Base-by-base conservation (phyloP, 2,797 vertebrate genomes). In the Sternarchorhynchus goeldii region DNA sequence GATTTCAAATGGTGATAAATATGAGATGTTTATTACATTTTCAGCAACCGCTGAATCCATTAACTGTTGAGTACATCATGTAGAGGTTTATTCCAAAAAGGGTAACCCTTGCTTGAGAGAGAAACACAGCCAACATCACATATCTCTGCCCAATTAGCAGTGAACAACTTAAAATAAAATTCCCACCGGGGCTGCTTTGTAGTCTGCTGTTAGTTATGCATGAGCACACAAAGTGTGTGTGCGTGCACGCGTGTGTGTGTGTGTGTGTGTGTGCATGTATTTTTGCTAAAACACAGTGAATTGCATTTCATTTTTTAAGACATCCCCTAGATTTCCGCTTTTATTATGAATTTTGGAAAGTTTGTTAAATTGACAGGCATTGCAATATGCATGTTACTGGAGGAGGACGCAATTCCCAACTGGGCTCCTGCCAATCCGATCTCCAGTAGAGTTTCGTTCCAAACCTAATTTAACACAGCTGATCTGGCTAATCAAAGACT, bases 211-310 rank as follows among this genome's bases (percentile, higher is more conserved):
- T 62, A 62, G 59, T 62, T 62, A 62, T 62, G 59, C 63, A 32
- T 56, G 57, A 58, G 55, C 55, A 31, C 45, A 50, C 8, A 25
- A 31, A 60, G 55, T 57, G 59, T 55, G 63, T 68, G 32, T 36
- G 3, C n/a, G 5, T 55, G 58, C 8, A 20, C 53, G 21, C 53
- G 59, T 53, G n/a, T 64, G 50, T 73, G 58, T 45, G 20, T 68
- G 34, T 21, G 20, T 18, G 58, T 6, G 7, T 55, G 36, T n/a
- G 3, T 31, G 18, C 29, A n/a, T 56, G 34, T 29, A 53, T 67
- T 50, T 67, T 45, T 20, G 41, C 45, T 50, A 50, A 50, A 50
- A 14, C 45, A 50, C 10, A 50, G 45, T 79, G 78, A 68, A 20
- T 20, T 68, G 14, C 39, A 67, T 21, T 21, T 45, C 32, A n/a